Evolutionary conservation across 2,888 invertebrate genomes (phyloP).

Genomic region (Ochlodes sylvanus): DNA sequence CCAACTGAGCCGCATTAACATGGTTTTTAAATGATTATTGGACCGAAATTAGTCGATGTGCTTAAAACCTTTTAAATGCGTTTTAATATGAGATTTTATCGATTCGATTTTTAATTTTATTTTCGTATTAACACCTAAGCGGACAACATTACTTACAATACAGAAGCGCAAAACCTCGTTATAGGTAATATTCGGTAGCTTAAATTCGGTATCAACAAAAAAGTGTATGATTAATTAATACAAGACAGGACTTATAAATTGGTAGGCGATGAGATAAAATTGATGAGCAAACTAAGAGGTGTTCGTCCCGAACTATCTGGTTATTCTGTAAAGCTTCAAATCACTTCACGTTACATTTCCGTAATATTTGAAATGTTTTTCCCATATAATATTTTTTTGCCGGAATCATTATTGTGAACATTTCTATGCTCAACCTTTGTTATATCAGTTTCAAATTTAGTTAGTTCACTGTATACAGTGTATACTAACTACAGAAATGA

Average conservation of each 20-base stretch:
- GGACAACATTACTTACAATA: constrained; percentile 19
- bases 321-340: not conserved
- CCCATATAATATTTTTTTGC: too few relatives aligned
- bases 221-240: constrained; percentile 27
- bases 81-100: constrained; percentile 35
- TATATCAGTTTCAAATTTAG: too few relatives aligned
- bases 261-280: constrained; percentile 8
- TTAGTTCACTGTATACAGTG: too few relatives aligned
- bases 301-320: not conserved
- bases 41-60: constrained; percentile 27
- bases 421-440: too few relatives aligned
- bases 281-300: not conserved
- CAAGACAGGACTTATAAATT: constrained; percentile 19
- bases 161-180: constrained; percentile 21
- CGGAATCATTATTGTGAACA: too few relatives aligned
- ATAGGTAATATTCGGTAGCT: constrained; percentile 33
- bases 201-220: constrained; percentile 33
- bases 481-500: too few relatives aligned
- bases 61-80: constrained; percentile 24
- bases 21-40: constrained; percentile 25
- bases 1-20: constrained; percentile 2
- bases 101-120: constrained; percentile 18
- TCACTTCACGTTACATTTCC: not conserved
- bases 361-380: too few relatives aligned
- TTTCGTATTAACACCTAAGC: constrained; percentile 23